A percentile compares a stretch with the other conserved stretches of the same genome.
Evolutionary conservation across 2,797 vertebrate species (phyloP).

Genomic region (Malacoraja senta): DNA sequence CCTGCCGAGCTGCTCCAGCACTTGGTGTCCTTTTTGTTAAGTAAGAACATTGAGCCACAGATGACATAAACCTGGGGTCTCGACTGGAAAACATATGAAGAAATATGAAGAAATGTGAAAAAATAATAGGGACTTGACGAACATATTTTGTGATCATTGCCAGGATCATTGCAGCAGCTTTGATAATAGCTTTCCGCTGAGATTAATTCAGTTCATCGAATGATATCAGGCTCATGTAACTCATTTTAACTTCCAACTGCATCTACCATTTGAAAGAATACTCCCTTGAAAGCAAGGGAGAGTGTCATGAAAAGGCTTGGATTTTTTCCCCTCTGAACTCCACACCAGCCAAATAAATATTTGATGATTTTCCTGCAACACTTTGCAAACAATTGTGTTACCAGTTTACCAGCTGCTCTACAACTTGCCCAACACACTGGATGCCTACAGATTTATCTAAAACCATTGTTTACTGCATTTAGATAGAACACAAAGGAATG

Average conservation of each 20-base stretch:
- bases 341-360: constrained; percentile 16
- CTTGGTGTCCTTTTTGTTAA: no score
- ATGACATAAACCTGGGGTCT: neutral
- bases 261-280: neutral
- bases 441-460: neutral
- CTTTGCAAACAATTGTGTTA: constrained; percentile 20
- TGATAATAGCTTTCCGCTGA: neutral
- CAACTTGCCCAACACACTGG: neutral
- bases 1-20: no score
- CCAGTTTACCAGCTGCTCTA: constrained; percentile 11
- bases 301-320: neutral
- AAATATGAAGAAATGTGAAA: neutral
- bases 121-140: neutral
- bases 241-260: neutral
- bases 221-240: neutral
- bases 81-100: neutral
- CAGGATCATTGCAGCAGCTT: neutral
- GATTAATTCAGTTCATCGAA: neutral
- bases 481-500: constrained; percentile 27
- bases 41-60: neutral
- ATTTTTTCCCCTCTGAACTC: neutral
- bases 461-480: constrained; percentile 15
- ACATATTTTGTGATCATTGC: neutral
- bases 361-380: neutral
- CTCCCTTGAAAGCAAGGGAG: neutral